Base-by-base conservation (phyloP, 2,113 vertebrate species). In the Falco punctatus region DNA sequence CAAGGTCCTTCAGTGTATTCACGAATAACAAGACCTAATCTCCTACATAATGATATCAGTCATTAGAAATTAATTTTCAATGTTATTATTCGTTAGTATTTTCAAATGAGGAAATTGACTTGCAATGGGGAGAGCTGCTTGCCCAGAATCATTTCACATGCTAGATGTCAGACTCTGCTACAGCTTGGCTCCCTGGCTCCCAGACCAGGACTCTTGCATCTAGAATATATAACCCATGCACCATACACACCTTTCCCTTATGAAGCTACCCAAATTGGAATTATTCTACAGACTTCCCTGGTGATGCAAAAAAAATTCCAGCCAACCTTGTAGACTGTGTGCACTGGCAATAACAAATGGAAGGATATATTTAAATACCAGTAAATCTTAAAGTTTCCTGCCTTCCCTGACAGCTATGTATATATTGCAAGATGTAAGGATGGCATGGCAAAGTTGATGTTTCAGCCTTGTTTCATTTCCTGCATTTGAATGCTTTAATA, bases 211-310 rank as follows among this genome's bases (percentile, higher is more conserved):
- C 20, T 62, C 22, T 28, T n/a, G 22, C 20, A 21, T 17, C 22
- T 58, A 11, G 13, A 27, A 9, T 6, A 9, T 8, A 23, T 17
- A 48, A 42, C 5, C 7, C 27, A 72, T n/a, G 5, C 0, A 0
- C 19, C 51, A 69, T 12, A 23, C 0, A 0, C 19, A 11, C 22
- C 9, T 59, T 59, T 70, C 11, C 33, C 15, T 62, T 15, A 71
- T 21, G 20, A 88, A 73, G 24, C 3, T 22, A n/a, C 27, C 3
- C 11, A 82, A 69, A 90, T n/a, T 35, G 27, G 3, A 35, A 13
- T 38, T 80, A 38, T 81, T 80, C 26, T 92, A 3, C 55, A 67
- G 28, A 67, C 5, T 80, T 90, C 23, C 33, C 77, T 32, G 7
- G 10, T 18, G 26, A 10, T 9, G 38, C 6, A 42, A 44, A 33